Percentiles rank a stretch among this genome's conserved stretches.
Conservation (phyloP, 2,113 vertebrate genomes). For the Lasiurus borealis region DNA sequence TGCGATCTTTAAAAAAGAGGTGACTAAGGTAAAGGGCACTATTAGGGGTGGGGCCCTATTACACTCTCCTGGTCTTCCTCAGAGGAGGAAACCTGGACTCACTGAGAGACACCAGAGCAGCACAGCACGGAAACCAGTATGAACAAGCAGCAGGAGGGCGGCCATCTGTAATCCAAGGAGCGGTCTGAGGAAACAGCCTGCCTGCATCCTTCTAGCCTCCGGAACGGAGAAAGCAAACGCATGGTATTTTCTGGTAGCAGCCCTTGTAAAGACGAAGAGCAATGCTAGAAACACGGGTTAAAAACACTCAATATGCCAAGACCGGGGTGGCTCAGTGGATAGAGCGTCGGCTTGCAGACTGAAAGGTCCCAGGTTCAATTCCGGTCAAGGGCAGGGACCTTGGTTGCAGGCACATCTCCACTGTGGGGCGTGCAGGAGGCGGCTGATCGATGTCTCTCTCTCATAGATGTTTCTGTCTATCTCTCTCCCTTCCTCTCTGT, state of each 20-base stretch:
- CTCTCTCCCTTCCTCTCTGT: no score
- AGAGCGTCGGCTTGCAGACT: no score
- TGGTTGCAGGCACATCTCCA: no score
- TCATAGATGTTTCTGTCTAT: no score
- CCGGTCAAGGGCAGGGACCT: no score
- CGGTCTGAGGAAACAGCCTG: neutral
- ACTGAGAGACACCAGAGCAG: neutral
- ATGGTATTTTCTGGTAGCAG: neutral
- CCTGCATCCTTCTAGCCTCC: neutral
- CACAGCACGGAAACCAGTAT: neutral
- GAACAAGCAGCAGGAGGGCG: neutral
- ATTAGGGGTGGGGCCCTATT: neutral
- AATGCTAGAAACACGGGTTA: neutral
- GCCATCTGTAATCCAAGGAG: neutral
- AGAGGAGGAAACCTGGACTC: neutral
- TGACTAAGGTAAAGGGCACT: neutral
- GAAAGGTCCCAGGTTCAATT: no score
- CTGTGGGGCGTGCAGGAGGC: no score
- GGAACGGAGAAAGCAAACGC: neutral
- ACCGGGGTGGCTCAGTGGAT: no score
- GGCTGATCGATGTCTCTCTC: no score
- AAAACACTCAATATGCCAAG: neutral
- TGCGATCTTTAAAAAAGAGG: neutral
- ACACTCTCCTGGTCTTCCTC: neutral
- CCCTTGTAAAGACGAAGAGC: neutral